Evolutionary conservation across 2,113 vertebrate species (phyloP), one percentile per base, ranked within the genome.

Genomic region (Falco punctatus): DNA sequence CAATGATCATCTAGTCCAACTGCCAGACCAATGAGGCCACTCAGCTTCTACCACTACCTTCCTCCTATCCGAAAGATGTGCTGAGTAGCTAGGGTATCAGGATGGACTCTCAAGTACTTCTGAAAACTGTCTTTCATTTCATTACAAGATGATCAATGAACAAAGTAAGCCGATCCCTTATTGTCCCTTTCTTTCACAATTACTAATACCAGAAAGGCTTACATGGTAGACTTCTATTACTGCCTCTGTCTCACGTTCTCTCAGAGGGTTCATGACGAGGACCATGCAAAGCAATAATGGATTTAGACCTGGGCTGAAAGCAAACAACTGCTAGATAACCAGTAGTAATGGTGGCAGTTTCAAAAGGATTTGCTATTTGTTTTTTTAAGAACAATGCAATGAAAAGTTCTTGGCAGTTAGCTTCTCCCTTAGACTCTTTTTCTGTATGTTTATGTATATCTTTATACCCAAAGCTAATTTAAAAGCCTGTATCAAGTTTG

Each of bases 211-310:
- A 32, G 35, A 57, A 30, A 35, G 13, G 30, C 24, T 57, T 67
- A 49, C 6, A 11, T 6, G 4, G 28, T 18, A 70, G 38, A 30
- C 22, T 59, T 75, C 55, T 35, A 0, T 33, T 35, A 21, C 65
- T 55, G 64, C 58, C 46, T 58, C 51, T 54, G n/a, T 48, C 77
- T 86, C 0, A 0, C 1, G 0, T 72, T 77, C 30, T 66, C 33
- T 72, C 22, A 8, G 52, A 40, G 19, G 4, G 11, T 67, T 80
- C 80, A 33, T 32, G 27, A 42, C 26, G 24, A 22, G 42, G 24
- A 62, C 21, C 59, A 40, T 28, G 24, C 17, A 91, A 57, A 62
- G 33, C 42, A 89, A 18, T 61, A 46, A 81, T 3, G 18, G 38
- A 75, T 86, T 77, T 66, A 86, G 58, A 58, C 54, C 32, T 72